These are phyloP conservation scores for Macheiramphus alcinus DNA, from an alignment of 2,113 vertebrate genomes.

Conservation along the genomic window DNA sequence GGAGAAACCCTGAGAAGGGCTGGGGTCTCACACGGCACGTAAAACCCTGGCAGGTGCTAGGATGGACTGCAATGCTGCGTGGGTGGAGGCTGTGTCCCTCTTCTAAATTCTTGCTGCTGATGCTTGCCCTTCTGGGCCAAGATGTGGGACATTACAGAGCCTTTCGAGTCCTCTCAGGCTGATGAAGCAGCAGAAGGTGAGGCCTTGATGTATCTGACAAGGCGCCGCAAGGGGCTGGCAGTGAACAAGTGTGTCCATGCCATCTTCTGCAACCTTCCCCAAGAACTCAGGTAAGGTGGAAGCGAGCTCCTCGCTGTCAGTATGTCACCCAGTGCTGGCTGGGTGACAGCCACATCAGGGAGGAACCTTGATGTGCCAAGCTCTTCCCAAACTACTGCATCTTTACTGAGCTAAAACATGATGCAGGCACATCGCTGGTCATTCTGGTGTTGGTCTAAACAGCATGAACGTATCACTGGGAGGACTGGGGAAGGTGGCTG, in stretches of 20 bases:
- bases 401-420: neutral
- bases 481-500: neutral
- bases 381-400: neutral
- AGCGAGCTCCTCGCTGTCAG: neutral
- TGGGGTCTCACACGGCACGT: neutral
- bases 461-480: neutral
- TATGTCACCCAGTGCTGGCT: neutral
- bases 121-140: neutral
- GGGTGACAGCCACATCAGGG: too few relatives aligned
- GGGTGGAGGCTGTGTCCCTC: neutral
- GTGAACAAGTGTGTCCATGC: constrained; percentile 73
- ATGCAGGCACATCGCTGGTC: neutral
- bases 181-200: constrained; percentile 53
- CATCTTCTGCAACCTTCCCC: constrained; percentile 65
- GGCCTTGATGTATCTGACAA: constrained; percentile 37
- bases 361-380: neutral
- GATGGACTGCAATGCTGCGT: neutral
- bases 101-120: neutral
- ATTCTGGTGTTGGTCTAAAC: neutral
- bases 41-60: neutral
- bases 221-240: constrained; percentile 40
- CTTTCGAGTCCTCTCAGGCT: constrained; percentile 62
- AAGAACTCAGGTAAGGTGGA: constrained; percentile 61
- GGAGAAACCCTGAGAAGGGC: neutral
- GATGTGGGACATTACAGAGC: constrained; percentile 41